Evolutionary conservation across 2,888 invertebrate species (phyloP).

Genomic region (Eurytoma adleriae): DNA sequence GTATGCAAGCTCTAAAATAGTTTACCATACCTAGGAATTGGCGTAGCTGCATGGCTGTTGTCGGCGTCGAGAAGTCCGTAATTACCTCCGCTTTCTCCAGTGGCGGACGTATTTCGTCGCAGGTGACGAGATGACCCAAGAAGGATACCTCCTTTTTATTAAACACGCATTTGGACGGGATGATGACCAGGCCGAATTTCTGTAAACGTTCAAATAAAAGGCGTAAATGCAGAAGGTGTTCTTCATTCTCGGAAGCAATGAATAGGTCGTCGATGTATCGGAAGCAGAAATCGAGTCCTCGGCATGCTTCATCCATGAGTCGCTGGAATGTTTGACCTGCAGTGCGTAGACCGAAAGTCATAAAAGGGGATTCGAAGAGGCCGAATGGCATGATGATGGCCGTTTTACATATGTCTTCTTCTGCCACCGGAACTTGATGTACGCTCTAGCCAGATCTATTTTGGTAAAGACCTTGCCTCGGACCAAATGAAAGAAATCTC

Average conservation of each 20-base stretch:
- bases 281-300: constrained; percentile 1
- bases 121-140: constrained; percentile 62
- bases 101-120: constrained; percentile 65
- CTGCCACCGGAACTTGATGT: constrained; percentile 63
- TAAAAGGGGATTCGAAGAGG: constrained; percentile 64
- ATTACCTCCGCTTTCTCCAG: constrained; percentile 66
- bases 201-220: constrained; percentile 54
- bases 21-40: constrained; percentile 70
- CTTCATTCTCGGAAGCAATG: constrained; percentile 50
- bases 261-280: constrained; percentile 42
- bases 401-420: constrained; percentile 64
- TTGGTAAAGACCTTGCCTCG: constrained; percentile 59
- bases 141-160: constrained; percentile 60
- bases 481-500: constrained; percentile 58
- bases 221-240: constrained; percentile 55
- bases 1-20: constrained; percentile 70
- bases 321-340: constrained; percentile 68
- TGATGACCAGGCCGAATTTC: constrained; percentile 60
- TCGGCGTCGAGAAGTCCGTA: constrained; percentile 60
- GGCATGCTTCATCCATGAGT: constrained; percentile 61
- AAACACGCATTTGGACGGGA: constrained; percentile 66
- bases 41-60: constrained; percentile 63
- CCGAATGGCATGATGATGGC: constrained; percentile 67
- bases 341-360: constrained; percentile 69
- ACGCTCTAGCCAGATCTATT: constrained; percentile 61